These are phyloP conservation scores for Chaetorhynchus papuensis DNA, from an alignment of 2,113 vertebrate species.

Conservation along the genomic window DNA sequence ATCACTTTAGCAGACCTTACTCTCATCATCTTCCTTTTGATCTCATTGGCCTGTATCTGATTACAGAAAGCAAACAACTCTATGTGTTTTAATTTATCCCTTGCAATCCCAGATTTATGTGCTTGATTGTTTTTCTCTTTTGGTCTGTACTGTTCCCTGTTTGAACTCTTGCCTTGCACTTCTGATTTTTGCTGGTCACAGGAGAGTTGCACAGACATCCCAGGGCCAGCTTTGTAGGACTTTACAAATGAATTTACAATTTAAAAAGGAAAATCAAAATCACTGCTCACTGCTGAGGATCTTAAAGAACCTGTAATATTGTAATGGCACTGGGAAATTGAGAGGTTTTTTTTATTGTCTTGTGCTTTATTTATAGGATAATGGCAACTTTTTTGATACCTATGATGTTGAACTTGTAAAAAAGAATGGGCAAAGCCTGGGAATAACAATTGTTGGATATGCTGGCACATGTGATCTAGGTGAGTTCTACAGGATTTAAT, in stretches of 20 bases:
- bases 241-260: neutral
- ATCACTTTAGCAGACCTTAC: neutral
- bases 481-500: conserved; percentile 48
- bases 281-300: neutral
- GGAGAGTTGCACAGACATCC: neutral
- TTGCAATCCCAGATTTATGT: neutral
- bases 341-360: neutral
- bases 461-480: conserved; percentile 77
- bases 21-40: neutral
- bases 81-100: neutral
- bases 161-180: neutral
- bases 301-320: neutral
- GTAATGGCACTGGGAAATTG: neutral
- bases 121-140: conserved; percentile 11
- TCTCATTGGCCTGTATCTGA: neutral
- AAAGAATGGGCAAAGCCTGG: conserved; percentile 90
- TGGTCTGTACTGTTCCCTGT: neutral
- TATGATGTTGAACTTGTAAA: conserved; percentile 85
- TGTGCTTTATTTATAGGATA: conserved; percentile 71
- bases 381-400: conserved; percentile 78
- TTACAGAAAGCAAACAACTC: conserved; percentile 11
- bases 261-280: neutral
- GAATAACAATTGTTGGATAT: conserved; percentile 92
- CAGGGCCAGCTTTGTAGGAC: neutral
- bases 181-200: neutral